These are phyloP conservation scores for Acromyrmex echinatior DNA, from an alignment of 1,140 invertebrate species.

Conservation along the genomic window DNA sequence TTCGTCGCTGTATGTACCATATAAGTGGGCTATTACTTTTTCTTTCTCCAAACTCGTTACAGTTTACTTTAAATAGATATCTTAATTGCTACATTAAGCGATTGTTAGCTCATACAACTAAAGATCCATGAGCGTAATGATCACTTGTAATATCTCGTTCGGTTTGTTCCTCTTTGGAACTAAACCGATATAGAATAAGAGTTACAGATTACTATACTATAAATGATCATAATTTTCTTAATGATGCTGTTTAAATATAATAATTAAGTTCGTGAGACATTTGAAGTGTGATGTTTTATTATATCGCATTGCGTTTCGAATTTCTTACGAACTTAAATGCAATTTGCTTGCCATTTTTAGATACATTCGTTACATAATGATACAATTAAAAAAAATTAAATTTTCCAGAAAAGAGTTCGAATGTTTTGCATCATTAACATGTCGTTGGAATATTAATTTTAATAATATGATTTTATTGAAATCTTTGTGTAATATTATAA, in stretches of 20 bases:
- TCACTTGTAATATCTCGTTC: neutral
- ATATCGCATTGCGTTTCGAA: neutral
- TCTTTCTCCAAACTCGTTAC: neutral
- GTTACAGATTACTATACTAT: neutral
- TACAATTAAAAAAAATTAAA: too few relatives aligned
- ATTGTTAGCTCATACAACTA: neutral
- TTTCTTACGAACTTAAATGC: neutral
- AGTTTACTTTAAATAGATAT: neutral
- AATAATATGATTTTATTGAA: too few relatives aligned
- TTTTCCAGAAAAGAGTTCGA: too few relatives aligned
- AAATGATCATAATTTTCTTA: neutral
- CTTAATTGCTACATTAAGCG: neutral
- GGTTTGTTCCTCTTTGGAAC: neutral
- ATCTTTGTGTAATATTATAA: too few relatives aligned
- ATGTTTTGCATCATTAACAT: too few relatives aligned
- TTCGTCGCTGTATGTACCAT: neutral
- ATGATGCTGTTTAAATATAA: too few relatives aligned
- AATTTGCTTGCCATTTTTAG: neutral
- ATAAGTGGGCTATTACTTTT: neutral
- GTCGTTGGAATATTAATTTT: too few relatives aligned
- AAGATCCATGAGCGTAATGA: neutral
- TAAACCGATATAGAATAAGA: neutral
- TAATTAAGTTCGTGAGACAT: neutral
- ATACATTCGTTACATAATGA: neutral
- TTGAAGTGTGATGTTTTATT: too few relatives aligned